Base-by-base conservation (phyloP, 1,140 invertebrate species). In the Rhagoletis pomonella region DNA sequence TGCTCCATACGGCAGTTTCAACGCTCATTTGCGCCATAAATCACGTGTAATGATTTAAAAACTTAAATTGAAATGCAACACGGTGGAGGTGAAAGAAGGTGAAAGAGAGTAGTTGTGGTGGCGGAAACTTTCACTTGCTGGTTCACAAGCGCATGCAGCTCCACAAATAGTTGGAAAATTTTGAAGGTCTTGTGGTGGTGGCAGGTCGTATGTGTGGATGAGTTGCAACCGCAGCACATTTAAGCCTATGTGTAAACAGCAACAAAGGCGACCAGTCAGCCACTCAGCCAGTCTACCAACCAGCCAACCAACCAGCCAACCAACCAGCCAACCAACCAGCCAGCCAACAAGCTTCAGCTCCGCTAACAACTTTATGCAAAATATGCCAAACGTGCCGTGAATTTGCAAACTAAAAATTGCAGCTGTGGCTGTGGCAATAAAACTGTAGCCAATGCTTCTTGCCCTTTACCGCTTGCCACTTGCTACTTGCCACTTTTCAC, bases 61-160 rank as follows among this genome's bases (percentile, higher is more conserved):
- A 81, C 73, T 81, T 81, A 81, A 81, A 81, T 81, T 81, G 73
- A 81, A 58, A 81, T 29, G 73, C 73, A 81, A 81, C 73, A 55
- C 73, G 10, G 73, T 81, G 73, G 14, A 3, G 50, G 50, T 62
- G 73, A 14, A 55, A 81, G 73, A 4, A 81, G 73, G 12, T 73
- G 67, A 1, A 12, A 77, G 17, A n/a, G 14, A 6, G 4, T 17
- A 44, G 3, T 50, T 14, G 1, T 9, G 12, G 17, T 73, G 47
- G 1, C 1, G 29, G 29, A 29, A 7, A 81, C 47, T 81, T 81
- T 81, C 73, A 81, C 47, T 81, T 81, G 17, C 67, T 2, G 29
- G 10, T 17, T 44, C 42, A 10, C 42, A 17, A 10, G 5, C 10
- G 50, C 5, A 0, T 55, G 50, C 50, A 14, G 39, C 10, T 14